phyloP scores from a whole-genome alignment of 37 sponge, comb jelly and placozoan species.

The Bolinopsis microptera region DNA sequence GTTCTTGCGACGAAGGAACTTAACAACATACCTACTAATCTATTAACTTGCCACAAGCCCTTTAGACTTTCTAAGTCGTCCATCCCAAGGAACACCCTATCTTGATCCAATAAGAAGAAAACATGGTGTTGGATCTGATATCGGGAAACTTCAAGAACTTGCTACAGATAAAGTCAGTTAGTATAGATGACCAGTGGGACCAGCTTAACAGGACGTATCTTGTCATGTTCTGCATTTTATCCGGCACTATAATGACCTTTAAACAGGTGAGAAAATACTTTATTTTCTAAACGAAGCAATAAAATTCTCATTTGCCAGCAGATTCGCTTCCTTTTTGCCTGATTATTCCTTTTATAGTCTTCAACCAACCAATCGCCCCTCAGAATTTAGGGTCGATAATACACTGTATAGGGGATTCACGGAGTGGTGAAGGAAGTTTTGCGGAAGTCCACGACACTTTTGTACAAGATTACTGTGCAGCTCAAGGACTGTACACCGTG shows the following conservation, averaged over 20 bases:
- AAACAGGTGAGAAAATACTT: not conserved
- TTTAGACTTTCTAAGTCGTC: too few relatives aligned
- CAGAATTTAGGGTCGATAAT: constrained; percentile 64
- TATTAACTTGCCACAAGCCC: too few relatives aligned
- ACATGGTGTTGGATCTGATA: constrained; percentile 38
- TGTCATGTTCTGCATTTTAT: constrained; percentile 55
- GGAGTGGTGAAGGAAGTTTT: not conserved
- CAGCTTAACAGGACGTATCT: constrained; percentile 45
- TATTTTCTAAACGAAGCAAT: not conserved
- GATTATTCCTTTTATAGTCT: too few relatives aligned
- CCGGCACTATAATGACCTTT: constrained; percentile 42
- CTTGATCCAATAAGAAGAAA: too few relatives aligned
- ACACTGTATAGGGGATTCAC: constrained; percentile 51
- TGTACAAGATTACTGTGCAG: constrained; percentile 32
- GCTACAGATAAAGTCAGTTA: constrained; percentile 5
- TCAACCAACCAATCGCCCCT: too few relatives aligned
- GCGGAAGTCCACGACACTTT: constrained; percentile 17
- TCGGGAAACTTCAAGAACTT: constrained; percentile 25
- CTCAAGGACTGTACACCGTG: constrained; percentile 41
- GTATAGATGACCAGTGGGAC: constrained; percentile 48
- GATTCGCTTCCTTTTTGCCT: too few relatives aligned
- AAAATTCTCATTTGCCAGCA: too few relatives aligned
- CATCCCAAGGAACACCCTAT: too few relatives aligned
- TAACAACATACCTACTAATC: not conserved
- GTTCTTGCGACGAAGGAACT: not conserved